Evolutionary conservation across 1,140 invertebrate species (phyloP).

Genomic region (Diorhabda sublineata): DNA sequence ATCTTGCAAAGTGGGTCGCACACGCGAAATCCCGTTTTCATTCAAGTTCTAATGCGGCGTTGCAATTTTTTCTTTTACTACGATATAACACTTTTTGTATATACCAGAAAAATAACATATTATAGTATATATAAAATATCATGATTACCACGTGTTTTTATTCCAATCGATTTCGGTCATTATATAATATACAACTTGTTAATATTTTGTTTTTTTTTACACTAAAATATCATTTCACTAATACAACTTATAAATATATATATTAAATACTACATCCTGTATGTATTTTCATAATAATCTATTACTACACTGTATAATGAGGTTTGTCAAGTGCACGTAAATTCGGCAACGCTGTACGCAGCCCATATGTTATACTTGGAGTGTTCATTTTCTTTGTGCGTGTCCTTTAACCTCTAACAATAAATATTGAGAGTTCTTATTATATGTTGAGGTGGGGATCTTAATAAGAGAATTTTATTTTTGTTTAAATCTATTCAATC

Average conservation of each 20-base stretch:
- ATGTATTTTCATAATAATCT: no score
- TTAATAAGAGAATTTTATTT: not conserved
- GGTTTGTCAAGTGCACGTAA: not conserved
- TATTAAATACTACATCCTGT: no score
- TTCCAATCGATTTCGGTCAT: no score
- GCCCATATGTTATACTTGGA: not conserved
- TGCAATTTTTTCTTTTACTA: not conserved
- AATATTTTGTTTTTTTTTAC: no score
- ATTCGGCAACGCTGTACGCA: not conserved
- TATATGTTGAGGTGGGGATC: not conserved
- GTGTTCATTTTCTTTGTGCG: slow-evolving; percentile 1
- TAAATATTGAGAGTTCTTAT: slow-evolving; percentile 8
- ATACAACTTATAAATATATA: no score
- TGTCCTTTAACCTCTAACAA: slow-evolving; percentile 1
- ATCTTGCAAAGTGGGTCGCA: slow-evolving; percentile 5
- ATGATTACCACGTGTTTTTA: no score
- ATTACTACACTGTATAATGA: not conserved
- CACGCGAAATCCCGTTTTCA: not conserved
- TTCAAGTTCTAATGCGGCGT: not conserved
- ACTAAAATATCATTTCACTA: no score
- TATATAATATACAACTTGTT: no score
- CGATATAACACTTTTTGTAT: not conserved
- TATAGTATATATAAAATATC: no score
- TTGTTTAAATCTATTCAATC: not conserved
- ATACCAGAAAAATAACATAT: no score